Base-by-base conservation (phyloP, 2,797 vertebrate species). In the Sebastes taczanowskii region DNA sequence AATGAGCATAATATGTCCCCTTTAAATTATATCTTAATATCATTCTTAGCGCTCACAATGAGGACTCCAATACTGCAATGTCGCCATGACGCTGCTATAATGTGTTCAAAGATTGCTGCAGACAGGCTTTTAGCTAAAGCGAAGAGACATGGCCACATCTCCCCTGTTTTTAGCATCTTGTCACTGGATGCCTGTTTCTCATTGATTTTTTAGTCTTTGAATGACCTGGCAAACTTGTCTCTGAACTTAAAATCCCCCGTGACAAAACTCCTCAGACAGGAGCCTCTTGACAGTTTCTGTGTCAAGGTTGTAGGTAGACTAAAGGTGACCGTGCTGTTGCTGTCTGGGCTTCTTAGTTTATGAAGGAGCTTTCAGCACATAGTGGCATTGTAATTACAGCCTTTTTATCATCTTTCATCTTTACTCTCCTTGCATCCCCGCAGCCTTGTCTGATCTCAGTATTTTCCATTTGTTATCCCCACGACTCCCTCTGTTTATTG, bases 221-320 rank as follows among this genome's bases (percentile, higher is more conserved):
- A 71, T 35, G 74, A 85, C 61, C 64, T 42, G 13, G 71, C 69
- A 52, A 35, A 70, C 58, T 38, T 62, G 63, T 74, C 62, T 75
- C 62, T 68, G 60, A 87, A 75, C 58, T 74, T 65, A 16, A 35
- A 52, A 69, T 74, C 86, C 56, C 60, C 71, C 9, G 13, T 62
- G 64, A 49, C 38, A 66, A 34, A 76, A 84, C 58, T 70, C 71
- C 79, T 84, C 74, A 72, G 63, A 82, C 58, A 67, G 46, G 35
- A 77, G 74, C 59, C 59, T 72, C 61, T 63, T 34, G 63, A 80
- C 77, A 69, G 38, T 63, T 62, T 63, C 75, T 71, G 20, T 81
- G 72, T 78, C 83, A 86, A 88, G 83, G 85, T 90, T 78, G 78
- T 86, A 81, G 71, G 77, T 86, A 82, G 71, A 79, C 69, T 69